A percentile compares a stretch with the other conserved stretches of the same genome.
Evolutionary conservation across 1,140 invertebrate species (phyloP).

Genomic region (Nautilus pompilius): DNA sequence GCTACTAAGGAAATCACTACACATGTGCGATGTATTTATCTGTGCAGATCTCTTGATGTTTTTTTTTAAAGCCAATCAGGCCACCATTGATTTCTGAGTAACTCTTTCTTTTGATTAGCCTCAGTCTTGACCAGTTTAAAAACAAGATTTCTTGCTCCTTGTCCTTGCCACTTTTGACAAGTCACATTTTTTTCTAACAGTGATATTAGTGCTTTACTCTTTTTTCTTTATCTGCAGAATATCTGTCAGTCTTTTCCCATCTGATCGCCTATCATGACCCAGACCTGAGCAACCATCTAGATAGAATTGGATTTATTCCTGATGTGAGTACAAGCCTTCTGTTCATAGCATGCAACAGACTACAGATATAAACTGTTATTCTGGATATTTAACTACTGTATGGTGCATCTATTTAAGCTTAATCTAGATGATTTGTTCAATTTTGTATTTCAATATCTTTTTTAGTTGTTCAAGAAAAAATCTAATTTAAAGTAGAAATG

Average conservation of each 20-base stretch:
- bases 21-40: neutral
- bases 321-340: slow-evolving; percentile 63
- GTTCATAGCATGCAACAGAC: neutral
- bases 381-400: neutral
- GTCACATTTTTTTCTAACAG: no score
- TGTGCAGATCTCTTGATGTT: neutral
- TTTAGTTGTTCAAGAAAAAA: no score
- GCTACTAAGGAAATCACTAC: no score
- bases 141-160: no score
- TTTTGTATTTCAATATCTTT: no score
- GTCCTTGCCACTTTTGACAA: no score
- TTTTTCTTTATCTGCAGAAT: slow-evolving; percentile 65
- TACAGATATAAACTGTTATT: neutral
- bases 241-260: slow-evolving; percentile 94
- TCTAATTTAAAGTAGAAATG: no score
- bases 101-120: neutral
- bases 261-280: slow-evolving; percentile 95
- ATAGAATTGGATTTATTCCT: slow-evolving; percentile 91
- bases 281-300: slow-evolving; percentile 83
- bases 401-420: neutral
- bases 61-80: neutral
- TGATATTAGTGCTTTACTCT: no score
- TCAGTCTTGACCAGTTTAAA: slow-evolving; percentile 6
- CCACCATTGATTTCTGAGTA: neutral
- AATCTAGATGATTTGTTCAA: no score